A percentile compares a stretch with the other conserved stretches of the same genome.
Conservation (phyloP, 2,888 invertebrate species). For the Tenthredo mesomela region DNA sequence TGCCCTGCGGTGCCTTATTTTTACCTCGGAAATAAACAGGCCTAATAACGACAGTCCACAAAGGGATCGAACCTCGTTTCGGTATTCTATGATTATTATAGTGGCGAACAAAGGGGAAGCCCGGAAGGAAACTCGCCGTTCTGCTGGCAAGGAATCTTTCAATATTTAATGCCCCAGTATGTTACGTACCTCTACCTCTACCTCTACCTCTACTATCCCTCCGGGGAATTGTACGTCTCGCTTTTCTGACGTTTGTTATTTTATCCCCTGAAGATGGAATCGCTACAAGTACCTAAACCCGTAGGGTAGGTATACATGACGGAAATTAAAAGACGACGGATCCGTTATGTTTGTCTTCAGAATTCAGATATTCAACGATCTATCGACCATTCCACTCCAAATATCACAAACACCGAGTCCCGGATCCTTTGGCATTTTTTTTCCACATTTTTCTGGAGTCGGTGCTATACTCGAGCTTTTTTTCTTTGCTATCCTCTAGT, state of each 20-base stretch:
- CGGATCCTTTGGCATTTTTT: not conserved
- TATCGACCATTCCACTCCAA: not conserved
- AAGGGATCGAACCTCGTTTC: conserved; percentile 48
- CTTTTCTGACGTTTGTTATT: conserved; percentile 26
- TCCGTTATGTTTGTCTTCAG: not conserved
- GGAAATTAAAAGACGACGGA: not conserved
- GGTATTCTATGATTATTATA: conserved; percentile 54
- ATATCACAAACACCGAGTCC: not conserved
- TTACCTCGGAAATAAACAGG: not conserved
- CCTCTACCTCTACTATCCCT: conserved; percentile 38
- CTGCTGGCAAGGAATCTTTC: conserved; percentile 11
- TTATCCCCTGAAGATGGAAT: not conserved
- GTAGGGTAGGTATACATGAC: not conserved
- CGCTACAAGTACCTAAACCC: not conserved
- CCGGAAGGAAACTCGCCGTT: conserved; percentile 6
- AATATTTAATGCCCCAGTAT: conserved; percentile 49
- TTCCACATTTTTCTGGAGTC: not conserved
- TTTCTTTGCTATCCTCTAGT: no score
- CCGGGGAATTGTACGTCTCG: conserved; percentile 34
- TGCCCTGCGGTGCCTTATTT: not conserved
- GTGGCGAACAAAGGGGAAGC: conserved; percentile 24
- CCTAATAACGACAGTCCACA: not conserved
- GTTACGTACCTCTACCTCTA: conserved; percentile 26
- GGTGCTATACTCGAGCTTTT: not conserved
- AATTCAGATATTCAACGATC: not conserved